Percentiles rank a stretch among this genome's conserved stretches.
Conservation (phyloP, 1,140 invertebrate species). For the Philotrypesis tridentata region DNA sequence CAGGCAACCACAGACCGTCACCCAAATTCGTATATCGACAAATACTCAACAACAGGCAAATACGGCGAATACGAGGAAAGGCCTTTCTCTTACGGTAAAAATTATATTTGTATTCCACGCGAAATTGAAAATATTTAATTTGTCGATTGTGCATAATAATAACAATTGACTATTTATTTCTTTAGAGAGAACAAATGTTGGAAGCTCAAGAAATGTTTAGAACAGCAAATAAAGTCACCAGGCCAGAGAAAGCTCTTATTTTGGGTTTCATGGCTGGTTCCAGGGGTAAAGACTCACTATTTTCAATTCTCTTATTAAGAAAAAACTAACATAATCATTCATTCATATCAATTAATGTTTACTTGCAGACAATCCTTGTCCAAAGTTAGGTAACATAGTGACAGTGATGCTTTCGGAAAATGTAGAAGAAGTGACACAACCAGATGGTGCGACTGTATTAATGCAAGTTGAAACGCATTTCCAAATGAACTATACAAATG, state of each 20-base stretch:
- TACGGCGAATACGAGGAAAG: constrained; percentile 78
- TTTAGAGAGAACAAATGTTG: constrained; percentile 93
- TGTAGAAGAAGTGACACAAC: constrained; percentile 85
- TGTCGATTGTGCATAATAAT: constrained; percentile 8
- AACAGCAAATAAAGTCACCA: constrained; percentile 94
- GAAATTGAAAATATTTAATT: neutral
- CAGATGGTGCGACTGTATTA: constrained; percentile 82
- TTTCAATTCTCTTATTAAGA: neutral
- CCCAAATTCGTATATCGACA: constrained; percentile 76
- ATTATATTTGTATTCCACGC: constrained; percentile 41
- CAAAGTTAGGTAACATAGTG: constrained; percentile 92
- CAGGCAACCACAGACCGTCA: constrained; percentile 73
- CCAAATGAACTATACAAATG: constrained; percentile 97
- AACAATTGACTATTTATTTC: constrained; percentile 55
- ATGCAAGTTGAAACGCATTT: constrained; percentile 94
- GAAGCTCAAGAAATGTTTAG: constrained; percentile 98
- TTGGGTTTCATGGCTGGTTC: constrained; percentile 98
- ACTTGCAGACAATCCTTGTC: constrained; percentile 92
- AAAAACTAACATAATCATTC: neutral
- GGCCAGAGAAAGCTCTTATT: constrained; percentile 97
- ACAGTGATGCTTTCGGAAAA: constrained; percentile 94
- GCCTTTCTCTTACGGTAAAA: constrained; percentile 86
- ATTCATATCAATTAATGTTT: constrained; percentile 40
- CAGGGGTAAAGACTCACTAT: constrained; percentile 77
- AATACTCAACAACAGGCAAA: constrained; percentile 72